phyloP scores from a whole-genome alignment of 2,113 vertebrate species.

The Erythrolamprus reginae region DNA sequence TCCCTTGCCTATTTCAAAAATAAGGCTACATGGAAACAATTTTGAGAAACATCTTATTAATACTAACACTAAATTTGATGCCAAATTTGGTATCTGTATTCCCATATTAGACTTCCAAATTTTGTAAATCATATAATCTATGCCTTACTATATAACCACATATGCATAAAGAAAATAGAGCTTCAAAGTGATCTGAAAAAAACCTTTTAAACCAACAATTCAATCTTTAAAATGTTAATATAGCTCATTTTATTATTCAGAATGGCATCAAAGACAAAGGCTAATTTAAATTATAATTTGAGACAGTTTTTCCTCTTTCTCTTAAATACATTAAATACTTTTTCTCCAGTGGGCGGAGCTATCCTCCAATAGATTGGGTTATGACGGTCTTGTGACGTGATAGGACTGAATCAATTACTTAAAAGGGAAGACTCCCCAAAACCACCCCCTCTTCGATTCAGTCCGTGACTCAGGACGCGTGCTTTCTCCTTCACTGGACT shows the following conservation, averaged over 20 bases:
- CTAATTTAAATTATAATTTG: background rate
- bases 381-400: no score
- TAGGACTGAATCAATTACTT: no score
- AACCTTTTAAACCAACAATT: background rate
- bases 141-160: background rate
- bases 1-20: background rate
- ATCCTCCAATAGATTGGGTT: no score
- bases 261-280: background rate
- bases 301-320: background rate
- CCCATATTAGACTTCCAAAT: no score
- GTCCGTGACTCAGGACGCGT: no score
- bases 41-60: background rate
- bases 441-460: no score
- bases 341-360: no score
- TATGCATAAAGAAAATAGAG: background rate
- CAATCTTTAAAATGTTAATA: background rate
- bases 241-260: background rate
- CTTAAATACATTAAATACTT: background rate
- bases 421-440: no score
- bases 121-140: background rate
- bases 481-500: no score
- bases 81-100: background rate
- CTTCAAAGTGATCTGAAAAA: background rate
- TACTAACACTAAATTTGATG: background rate
- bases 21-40: background rate